Evolutionary conservation across 2,888 invertebrate species (phyloP).

Genomic region (Chelonus formosanus): DNA sequence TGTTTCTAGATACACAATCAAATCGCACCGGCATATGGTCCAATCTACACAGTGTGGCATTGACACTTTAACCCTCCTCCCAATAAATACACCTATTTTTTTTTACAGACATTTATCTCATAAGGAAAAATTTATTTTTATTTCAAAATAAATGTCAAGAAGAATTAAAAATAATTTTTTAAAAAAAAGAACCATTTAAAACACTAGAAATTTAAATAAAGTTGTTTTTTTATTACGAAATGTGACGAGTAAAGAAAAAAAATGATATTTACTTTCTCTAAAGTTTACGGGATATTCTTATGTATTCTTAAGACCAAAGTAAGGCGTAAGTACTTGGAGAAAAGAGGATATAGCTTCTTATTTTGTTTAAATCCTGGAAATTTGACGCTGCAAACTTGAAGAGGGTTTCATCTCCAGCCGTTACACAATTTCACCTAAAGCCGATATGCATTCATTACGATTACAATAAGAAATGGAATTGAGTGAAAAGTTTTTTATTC

Average conservation of each 20-base stretch:
- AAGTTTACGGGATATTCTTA: constrained; percentile 1
- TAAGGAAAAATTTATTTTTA: no score
- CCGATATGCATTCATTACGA: constrained; percentile 65
- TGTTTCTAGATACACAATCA: constrained; percentile 41
- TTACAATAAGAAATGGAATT: constrained; percentile 62
- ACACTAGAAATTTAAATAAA: no score
- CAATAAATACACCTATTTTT: not conserved
- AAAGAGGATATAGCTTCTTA: constrained; percentile 25
- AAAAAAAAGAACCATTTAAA: no score
- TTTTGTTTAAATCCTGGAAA: constrained; percentile 46
- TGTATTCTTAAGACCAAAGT: constrained; percentile 17
- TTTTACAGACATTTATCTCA: no score
- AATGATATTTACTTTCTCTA: no score
- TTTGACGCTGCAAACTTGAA: constrained; percentile 45
- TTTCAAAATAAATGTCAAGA: no score
- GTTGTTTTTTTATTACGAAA: no score
- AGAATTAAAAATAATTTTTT: no score
- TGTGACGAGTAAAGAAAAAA: no score
- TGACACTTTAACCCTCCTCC: constrained; percentile 44
- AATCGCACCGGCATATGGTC: constrained; percentile 50
- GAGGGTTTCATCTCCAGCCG: constrained; percentile 54
- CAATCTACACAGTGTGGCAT: constrained; percentile 58
- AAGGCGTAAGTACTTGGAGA: constrained; percentile 19
- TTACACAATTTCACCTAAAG: constrained; percentile 53
- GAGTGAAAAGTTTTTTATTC: constrained; percentile 55